Percentiles rank a stretch among this genome's conserved stretches.
Evolutionary conservation across 2,888 invertebrate genomes (phyloP).

Genomic region (Drosophila anceps): DNA sequence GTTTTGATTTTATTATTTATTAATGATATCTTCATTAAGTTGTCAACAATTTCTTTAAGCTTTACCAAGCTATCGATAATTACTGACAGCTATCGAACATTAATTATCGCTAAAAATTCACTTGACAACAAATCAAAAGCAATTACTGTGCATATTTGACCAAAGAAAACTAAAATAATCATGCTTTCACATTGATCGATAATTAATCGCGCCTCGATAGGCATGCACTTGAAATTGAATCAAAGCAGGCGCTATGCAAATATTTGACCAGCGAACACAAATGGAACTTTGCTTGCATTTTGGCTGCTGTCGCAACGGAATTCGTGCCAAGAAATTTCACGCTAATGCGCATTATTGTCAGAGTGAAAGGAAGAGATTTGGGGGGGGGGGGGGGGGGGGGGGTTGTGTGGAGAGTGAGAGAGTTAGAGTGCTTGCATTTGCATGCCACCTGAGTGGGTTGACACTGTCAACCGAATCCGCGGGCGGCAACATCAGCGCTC

Average conservation of each 20-base stretch:
- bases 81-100: neutral
- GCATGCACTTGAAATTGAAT: slow-evolving; percentile 38
- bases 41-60: neutral
- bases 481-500: neutral
- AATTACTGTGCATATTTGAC: neutral
- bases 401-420: neutral
- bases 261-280: slow-evolving; percentile 42
- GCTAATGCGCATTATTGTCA: slow-evolving; percentile 78
- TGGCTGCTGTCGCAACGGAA: slow-evolving; percentile 45
- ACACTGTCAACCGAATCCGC: neutral
- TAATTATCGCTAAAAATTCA: neutral
- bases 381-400: neutral
- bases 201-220: slow-evolving; percentile 31
- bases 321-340: slow-evolving; percentile 65
- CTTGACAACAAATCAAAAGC: neutral
- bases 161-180: neutral
- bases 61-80: neutral
- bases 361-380: slow-evolving; percentile 1
- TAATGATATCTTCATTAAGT: neutral
- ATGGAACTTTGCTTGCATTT: slow-evolving; percentile 38
- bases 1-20: neutral
- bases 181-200: slow-evolving; percentile 19
- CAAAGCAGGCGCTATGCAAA: slow-evolving; percentile 32
- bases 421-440: slow-evolving; percentile 45
- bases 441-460: slow-evolving; percentile 57